Evolutionary conservation across 2,888 invertebrate genomes (phyloP).

Genomic region (Callyntrura sp.): DNA sequence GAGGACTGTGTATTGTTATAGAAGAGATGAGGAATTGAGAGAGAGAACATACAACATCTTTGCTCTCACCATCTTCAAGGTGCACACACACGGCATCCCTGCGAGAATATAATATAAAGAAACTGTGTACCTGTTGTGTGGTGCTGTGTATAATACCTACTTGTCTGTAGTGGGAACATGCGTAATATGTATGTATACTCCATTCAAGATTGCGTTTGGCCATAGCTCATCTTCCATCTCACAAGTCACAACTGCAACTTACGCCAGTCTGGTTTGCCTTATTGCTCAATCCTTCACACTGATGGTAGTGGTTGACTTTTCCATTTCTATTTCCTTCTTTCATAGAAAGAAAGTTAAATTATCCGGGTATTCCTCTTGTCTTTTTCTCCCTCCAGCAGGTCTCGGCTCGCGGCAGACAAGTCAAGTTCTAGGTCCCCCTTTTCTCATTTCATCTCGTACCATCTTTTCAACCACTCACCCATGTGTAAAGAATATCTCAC

Average conservation of each 20-base stretch:
- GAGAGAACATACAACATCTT: conserved; percentile 53
- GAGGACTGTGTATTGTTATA: conserved; percentile 33
- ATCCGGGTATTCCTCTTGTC: conserved; percentile 61
- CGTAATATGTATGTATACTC: not conserved
- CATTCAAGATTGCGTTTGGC: conserved; percentile 2
- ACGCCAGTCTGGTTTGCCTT: conserved; percentile 63
- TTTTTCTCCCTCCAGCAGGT: conserved; percentile 62
- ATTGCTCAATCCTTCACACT: conserved; percentile 52
- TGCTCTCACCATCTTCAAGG: conserved; percentile 59
- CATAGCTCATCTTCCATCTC: conserved; percentile 51
- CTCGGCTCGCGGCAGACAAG: conserved; percentile 31
- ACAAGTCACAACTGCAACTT: conserved; percentile 46
- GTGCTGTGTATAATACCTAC: no score
- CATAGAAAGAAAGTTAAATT: conserved; percentile 68
- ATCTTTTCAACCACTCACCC: conserved; percentile 75
- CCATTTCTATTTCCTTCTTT: conserved; percentile 60
- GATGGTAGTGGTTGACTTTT: conserved; percentile 62
- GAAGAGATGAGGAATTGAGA: conserved; percentile 48
- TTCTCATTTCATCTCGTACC: conserved; percentile 71
- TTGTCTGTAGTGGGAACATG: conserved; percentile 14
- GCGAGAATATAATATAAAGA: conserved; percentile 2
- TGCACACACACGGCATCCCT: conserved; percentile 50
- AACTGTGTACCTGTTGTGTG: conserved; percentile 36
- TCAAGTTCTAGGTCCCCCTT: conserved; percentile 73
- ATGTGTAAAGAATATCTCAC: conserved; percentile 74